These are phyloP conservation scores for Oophaga pumilio DNA, from an alignment of 2,113 vertebrate species.

Conservation along the genomic window DNA sequence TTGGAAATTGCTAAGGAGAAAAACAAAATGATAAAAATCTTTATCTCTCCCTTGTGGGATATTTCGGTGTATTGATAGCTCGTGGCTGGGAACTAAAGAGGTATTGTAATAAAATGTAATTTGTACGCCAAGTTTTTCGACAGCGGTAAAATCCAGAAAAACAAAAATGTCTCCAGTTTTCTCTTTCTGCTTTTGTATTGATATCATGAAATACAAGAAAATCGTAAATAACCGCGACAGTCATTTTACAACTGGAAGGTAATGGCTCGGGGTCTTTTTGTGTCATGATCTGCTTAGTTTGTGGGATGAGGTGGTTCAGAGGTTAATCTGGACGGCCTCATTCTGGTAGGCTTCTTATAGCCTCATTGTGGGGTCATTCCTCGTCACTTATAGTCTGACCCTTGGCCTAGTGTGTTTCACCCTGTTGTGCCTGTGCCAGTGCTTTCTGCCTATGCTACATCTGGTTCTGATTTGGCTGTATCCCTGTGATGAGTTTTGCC, in stretches of 20 bases:
- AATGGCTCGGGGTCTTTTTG: neutral
- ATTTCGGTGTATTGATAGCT: slow-evolving; percentile 44
- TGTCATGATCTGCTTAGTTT: too few species aligned
- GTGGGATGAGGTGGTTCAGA: too few species aligned
- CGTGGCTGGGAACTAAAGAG: slow-evolving; percentile 34
- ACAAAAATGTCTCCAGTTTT: neutral
- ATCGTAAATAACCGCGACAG: neutral
- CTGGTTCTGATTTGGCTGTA: too few species aligned
- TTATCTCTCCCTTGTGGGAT: slow-evolving; percentile 37
- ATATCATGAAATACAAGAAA: neutral
- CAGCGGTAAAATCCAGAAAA: slow-evolving; percentile 11
- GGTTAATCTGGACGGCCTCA: too few species aligned
- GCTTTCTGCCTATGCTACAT: too few species aligned
- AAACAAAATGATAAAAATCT: slow-evolving; percentile 45
- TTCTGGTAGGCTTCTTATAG: too few species aligned
- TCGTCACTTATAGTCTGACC: too few species aligned
- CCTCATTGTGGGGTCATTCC: too few species aligned
- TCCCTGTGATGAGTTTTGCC: too few species aligned
- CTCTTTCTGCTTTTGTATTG: slow-evolving; percentile 4
- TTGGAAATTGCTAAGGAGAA: slow-evolving; percentile 34
- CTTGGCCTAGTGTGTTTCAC: too few species aligned
- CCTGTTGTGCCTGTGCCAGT: too few species aligned
- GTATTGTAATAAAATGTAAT: slow-evolving; percentile 40
- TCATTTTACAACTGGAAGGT: neutral
- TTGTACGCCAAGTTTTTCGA: slow-evolving; percentile 24